phyloP scores from a whole-genome alignment of 2,797 vertebrate genomes.

The Simalia tracyae region DNA sequence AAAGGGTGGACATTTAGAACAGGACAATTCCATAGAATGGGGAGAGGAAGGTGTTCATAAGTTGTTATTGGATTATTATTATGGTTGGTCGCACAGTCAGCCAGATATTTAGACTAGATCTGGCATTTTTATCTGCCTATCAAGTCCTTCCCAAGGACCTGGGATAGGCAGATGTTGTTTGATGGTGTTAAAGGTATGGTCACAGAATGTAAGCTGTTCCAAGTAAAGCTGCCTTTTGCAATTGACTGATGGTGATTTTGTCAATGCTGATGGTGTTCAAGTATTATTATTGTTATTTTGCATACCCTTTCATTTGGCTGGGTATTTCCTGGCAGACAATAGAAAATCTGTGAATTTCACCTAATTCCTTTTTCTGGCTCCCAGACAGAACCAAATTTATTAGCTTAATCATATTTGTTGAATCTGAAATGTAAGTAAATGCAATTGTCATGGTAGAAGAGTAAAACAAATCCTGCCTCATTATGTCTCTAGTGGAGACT shows the following conservation, averaged over 20 bases:
- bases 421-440: background rate
- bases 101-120: background rate
- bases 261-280: too few species aligned
- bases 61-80: background rate
- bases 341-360: background rate
- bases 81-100: background rate
- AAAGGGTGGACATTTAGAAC: background rate
- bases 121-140: background rate
- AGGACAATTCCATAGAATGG: background rate
- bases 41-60: background rate
- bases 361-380: background rate
- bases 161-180: too few species aligned
- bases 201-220: background rate
- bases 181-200: background rate
- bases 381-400: background rate
- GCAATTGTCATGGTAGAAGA: background rate
- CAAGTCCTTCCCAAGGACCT: background rate
- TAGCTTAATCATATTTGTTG: background rate
- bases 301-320: background rate
- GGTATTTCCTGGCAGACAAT: background rate
- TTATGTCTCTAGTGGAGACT: background rate
- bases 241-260: too few species aligned
- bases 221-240: too few species aligned
- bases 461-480: background rate
- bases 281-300: background rate